Conservation (phyloP, 2,888 invertebrate species). For the Chloroclysta siterata region DNA sequence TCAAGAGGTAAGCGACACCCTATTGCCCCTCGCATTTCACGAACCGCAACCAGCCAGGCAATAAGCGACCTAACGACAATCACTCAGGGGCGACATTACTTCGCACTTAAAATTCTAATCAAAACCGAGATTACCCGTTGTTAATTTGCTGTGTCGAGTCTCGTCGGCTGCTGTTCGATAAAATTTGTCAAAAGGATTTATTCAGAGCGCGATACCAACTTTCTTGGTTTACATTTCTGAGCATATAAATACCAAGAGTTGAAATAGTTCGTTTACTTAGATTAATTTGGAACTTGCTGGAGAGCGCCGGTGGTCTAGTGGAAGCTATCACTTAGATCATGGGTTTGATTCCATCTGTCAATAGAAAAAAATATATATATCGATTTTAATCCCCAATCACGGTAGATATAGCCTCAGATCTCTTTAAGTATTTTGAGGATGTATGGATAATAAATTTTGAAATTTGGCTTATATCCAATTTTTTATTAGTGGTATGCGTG, state of each 20-base stretch:
- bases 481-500: too few relatives aligned
- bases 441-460: too few relatives aligned
- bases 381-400: too few relatives aligned
- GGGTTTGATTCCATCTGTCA: too few relatives aligned
- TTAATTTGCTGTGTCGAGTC: constrained; percentile 38
- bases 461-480: too few relatives aligned
- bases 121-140: constrained; percentile 36
- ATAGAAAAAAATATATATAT: too few relatives aligned
- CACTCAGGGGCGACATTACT: constrained; percentile 27
- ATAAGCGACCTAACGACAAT: constrained; percentile 29
- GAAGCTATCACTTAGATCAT: too few relatives aligned
- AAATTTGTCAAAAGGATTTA: constrained; percentile 43
- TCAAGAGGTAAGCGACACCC: constrained; percentile 40
- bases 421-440: too few relatives aligned
- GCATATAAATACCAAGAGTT: constrained; percentile 21
- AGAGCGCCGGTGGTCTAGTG: too few relatives aligned
- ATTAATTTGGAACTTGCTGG: background rate
- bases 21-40: constrained; percentile 28
- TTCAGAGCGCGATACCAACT: constrained; percentile 30
- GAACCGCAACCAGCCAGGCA: constrained; percentile 5
- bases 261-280: constrained; percentile 28
- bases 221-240: constrained; percentile 32
- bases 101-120: constrained; percentile 27
- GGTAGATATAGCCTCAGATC: too few relatives aligned
- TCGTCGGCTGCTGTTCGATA: constrained; percentile 33